Evolutionary conservation across 2,888 invertebrate genomes (phyloP), one percentile per base, ranked within the genome.

Genomic region (Dryobota labecula): DNA sequence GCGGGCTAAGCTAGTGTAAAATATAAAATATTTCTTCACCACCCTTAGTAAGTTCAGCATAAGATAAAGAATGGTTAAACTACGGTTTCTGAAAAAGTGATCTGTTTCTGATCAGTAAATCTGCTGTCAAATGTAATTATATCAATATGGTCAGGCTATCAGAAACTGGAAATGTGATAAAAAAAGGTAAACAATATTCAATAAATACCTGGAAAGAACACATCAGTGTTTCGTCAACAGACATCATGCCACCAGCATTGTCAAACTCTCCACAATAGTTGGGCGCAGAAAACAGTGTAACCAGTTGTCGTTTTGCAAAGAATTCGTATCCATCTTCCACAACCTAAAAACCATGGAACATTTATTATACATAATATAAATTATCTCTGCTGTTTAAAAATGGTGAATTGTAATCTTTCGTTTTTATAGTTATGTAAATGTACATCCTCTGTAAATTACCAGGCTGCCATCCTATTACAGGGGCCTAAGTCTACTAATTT

Each of bases 171-270:
- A 38, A 7, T 33, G n/a, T 24, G 18, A 36, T 30, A 13, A 41
- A 49, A 41, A 49, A 45, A 24, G 0, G 5, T 11, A 51, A 58
- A 68, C 36, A 70, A 54, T 18, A 38, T 64, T 30, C n/a, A 13
- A 60, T 24, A 78, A 47, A 36, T 92, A 99, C 99, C 98, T 99
- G 99, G 96, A 99, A 99, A 86, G 99, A 99, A 97, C 99, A 99
- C 99, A 99, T 99, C 66, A 99, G 97, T 77, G 99, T 98, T 93
- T 99, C 99, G 93, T 99, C 99, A 45, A 99, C 99, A 78, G 98
- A 99, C 99, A 99, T 99, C 99, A 99, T 99, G 78, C 99, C 99
- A 70, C 99, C 99, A 65, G 99, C 99, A 92, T 99, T 99, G 94
- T 99, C 99, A 90, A 99, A 99, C 94, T 99, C 99, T n/a, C 99